Evolutionary conservation across 2,113 vertebrate species (phyloP), one percentile per base, ranked within the genome.

Genomic region (Nerophis lumbriciformis): DNA sequence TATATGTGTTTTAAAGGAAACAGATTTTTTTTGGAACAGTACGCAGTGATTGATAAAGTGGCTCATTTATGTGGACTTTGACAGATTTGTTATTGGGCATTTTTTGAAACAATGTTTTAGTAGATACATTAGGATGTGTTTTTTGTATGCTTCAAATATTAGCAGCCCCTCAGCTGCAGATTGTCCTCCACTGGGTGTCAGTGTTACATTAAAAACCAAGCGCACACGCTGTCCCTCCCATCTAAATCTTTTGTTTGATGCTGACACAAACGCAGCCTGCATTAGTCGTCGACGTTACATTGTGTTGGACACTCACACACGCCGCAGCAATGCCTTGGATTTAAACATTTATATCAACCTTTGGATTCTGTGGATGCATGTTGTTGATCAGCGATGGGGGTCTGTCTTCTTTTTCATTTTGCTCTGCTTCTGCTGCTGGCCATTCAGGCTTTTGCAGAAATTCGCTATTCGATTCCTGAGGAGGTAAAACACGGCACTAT

Each of bases 381-480:
- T 57, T 28, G 7, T 38, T 47, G 28, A 44, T 45, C 2, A 51
- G 66, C 6, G 16, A 84, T 85, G 79, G 59, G 10, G 48, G 10
- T 5, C 21, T 71, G 61, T 37, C 59, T 74, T 57, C 21, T 19
- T 51, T 48, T 83, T 47, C 15, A 48, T 57, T 4, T 80, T 38
- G 53, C 12, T 66, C 9, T 74, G 0, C 16, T 79, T 49, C 11
- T 82, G 13, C 21, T 69, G 39, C 15, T 63, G 49, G 71, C 44
- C 10, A 52, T 68, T 1, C 50, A 35, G 63, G 69, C 68, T 53
- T 70, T 65, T 15, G 76, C 76, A 14, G 70, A 88, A 47, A 60
- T 81, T 54, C 62, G 75, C 9, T 90, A 80, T 55, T 81, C 85
- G 5, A 61, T 92, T 44, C 59, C 82, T 3, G 92, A 92, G 53